Base-by-base conservation (phyloP, 2,888 invertebrate genomes). In the Tetranychus truncatus region DNA sequence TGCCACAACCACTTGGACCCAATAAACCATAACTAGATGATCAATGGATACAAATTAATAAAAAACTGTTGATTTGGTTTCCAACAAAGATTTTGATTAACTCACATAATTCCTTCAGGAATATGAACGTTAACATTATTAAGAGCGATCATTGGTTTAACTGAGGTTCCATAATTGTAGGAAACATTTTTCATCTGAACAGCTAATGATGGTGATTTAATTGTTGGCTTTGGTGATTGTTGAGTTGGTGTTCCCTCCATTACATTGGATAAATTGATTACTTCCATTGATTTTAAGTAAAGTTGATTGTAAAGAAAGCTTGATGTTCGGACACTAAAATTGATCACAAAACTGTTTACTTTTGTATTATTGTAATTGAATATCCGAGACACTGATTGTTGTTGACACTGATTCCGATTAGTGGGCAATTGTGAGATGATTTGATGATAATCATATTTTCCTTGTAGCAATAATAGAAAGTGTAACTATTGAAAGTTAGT, bases 1-100 rank as follows among this genome's bases (percentile, higher is more conserved):
- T 95, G 18, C 93, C 93, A 82, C 95, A 95, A 45, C 95, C 95
- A 77, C 93, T 94, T 9, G 95, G 94, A 34, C 95, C 95, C 45
- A 95, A 85, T 15, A 95, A 86, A 76, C 95, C 95, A 83, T 95
- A 95, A 84, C 95, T 95, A 72, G 20, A 20, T n/a, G 24, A 9
- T 18, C 67, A 67, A 9, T 18, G 9, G n/a, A 67, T 21, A 18
- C 2, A n/a, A 66, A 66, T 34, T 34, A 34, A 34, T 34, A 34
- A 34, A 34, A 24, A 24, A 24, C 24, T 34, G 34, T 34, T 34
- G 34, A 34, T 34, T 34, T 34, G 34, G 34, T 34, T 5, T 34
- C 34, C 34, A 1, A 0, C 6, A 11, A 66, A 71, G 24, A 21
- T 44, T 20, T 55, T 55, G 55, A 72, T 9, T 9, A 72, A 73